Percentiles rank a stretch among this genome's conserved stretches.
Evolutionary conservation across 2,113 vertebrate species (phyloP).

Genomic region (Chloropsis hardwickii): DNA sequence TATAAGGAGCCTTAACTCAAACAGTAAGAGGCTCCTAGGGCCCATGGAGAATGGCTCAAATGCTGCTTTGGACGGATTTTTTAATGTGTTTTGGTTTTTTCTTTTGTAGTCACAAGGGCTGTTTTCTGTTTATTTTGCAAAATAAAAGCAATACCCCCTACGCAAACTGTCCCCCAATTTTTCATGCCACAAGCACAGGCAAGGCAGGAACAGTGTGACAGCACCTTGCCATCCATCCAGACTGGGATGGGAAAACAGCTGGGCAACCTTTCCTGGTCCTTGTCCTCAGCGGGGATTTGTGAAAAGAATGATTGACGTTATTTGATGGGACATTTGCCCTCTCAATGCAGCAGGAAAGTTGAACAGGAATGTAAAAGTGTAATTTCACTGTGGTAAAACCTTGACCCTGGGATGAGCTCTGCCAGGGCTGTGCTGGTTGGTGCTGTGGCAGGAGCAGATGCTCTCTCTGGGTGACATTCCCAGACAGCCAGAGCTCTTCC

Average conservation of each 20-base stretch:
- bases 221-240: background rate
- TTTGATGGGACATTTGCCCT: background rate
- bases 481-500: background rate
- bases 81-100: background rate
- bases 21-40: slow-evolving; percentile 64
- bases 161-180: background rate
- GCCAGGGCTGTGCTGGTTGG: background rate
- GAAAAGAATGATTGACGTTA: background rate
- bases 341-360: background rate
- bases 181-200: background rate
- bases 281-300: background rate
- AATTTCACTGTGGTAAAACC: background rate
- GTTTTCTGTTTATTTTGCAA: slow-evolving; percentile 9
- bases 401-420: background rate
- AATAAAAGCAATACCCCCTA: background rate
- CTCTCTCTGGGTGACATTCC: background rate
- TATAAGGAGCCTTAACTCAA: slow-evolving; percentile 78
- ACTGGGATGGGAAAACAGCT: background rate
- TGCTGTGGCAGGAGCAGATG: background rate
- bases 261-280: background rate
- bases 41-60: background rate
- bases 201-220: background rate
- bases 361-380: background rate
- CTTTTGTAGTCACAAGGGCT: background rate
- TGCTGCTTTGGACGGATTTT: background rate